Evolutionary conservation across 2,888 invertebrate species (phyloP).

Genomic region (Heteropelma amictum): DNA sequence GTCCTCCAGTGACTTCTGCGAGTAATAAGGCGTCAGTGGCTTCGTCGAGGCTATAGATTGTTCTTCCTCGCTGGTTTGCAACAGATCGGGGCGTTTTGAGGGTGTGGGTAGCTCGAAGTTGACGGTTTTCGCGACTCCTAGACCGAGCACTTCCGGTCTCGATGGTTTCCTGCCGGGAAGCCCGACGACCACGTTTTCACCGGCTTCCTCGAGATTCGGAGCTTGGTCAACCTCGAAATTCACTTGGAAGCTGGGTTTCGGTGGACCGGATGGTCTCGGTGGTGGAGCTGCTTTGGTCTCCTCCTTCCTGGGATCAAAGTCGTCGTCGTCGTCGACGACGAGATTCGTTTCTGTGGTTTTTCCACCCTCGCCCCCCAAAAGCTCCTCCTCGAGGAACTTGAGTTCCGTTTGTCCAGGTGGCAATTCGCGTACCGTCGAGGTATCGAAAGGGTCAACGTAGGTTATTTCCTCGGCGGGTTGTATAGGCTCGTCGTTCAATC

Average conservation of each 20-base stretch:
- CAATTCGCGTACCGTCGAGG: slow-evolving; percentile 85
- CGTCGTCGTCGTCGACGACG: slow-evolving; percentile 87
- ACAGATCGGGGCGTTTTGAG: slow-evolving; percentile 78
- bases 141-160: slow-evolving; percentile 81
- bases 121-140: slow-evolving; percentile 78
- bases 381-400: slow-evolving; percentile 87
- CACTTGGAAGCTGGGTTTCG: slow-evolving; percentile 56
- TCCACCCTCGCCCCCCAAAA: slow-evolving; percentile 79
- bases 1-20: slow-evolving; percentile 79
- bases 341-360: too few relatives aligned
- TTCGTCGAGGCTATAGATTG: slow-evolving; percentile 81
- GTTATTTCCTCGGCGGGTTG: slow-evolving; percentile 82
- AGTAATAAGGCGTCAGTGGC: slow-evolving; percentile 90
- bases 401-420: slow-evolving; percentile 89
- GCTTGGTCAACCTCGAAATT: slow-evolving; percentile 55
- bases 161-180: slow-evolving; percentile 79
- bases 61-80: slow-evolving; percentile 81
- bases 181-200: not conserved
- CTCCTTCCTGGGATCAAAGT: slow-evolving; percentile 87
- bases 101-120: slow-evolving; percentile 82
- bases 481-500: slow-evolving; percentile 84
- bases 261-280: slow-evolving; percentile 50
- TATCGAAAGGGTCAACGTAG: slow-evolving; percentile 91
- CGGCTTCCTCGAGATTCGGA: slow-evolving; percentile 7
- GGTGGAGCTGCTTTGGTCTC: slow-evolving; percentile 56